Evolutionary conservation across 2,888 invertebrate genomes (phyloP).

Genomic region (Stramonita haemastoma): DNA sequence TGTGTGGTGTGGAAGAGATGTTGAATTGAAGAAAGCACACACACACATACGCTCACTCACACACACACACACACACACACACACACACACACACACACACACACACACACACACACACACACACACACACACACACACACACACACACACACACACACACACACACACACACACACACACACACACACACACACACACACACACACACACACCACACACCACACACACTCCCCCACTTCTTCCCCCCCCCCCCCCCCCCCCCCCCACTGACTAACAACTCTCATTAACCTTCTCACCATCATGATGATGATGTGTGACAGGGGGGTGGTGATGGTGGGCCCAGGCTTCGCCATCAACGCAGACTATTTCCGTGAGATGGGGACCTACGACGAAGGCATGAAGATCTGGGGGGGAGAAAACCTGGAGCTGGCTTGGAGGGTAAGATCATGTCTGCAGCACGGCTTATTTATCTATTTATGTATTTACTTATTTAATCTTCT

Average conservation of each 20-base stretch:
- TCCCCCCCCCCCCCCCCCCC: too few relatives aligned
- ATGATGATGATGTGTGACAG: constrained; percentile 48
- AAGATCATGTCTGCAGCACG: constrained; percentile 40
- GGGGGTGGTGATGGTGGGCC: constrained; percentile 69
- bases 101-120: neutral
- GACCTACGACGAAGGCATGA: constrained; percentile 67
- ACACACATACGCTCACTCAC: neutral
- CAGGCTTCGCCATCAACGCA: constrained; percentile 65
- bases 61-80: constrained; percentile 16
- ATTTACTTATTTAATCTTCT: too few relatives aligned
- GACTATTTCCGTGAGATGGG: constrained; percentile 67
- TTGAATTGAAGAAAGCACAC: neutral
- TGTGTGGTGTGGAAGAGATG: too few relatives aligned
- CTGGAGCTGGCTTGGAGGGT: constrained; percentile 71
- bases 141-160: neutral
- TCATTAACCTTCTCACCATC: neutral
- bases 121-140: neutral
- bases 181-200: neutral
- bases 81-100: constrained; percentile 10
- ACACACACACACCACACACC: neutral
- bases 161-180: neutral
- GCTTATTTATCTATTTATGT: too few relatives aligned
- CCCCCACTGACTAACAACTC: neutral
- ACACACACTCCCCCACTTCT: too few relatives aligned
- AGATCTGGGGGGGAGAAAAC: constrained; percentile 72